phyloP scores from a whole-genome alignment of 2,888 invertebrate genomes.

The Drosophila quinaria region DNA sequence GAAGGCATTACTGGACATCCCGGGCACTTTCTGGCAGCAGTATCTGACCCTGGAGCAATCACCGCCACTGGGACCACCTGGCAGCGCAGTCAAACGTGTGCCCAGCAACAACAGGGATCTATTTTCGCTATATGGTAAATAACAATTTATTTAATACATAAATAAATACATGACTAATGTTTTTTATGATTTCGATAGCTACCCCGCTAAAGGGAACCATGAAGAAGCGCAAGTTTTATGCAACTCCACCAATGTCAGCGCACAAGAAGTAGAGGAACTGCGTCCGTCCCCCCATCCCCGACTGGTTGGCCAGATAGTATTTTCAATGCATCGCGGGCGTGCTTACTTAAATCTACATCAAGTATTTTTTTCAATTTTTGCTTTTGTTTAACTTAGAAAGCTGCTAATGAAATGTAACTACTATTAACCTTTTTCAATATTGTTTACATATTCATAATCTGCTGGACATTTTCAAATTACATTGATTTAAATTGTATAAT shows the following conservation, averaged over 20 bases:
- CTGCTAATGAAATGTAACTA: conserved; percentile 24
- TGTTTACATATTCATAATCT: conserved; percentile 14
- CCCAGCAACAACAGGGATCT: conserved; percentile 74
- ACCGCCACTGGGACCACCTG: conserved; percentile 31
- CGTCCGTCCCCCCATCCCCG: conserved; percentile 14
- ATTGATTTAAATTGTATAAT: conserved; percentile 30
- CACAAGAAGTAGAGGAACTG: conserved; percentile 68
- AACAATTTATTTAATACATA: neutral
- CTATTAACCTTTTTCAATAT: conserved; percentile 18
- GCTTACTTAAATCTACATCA: conserved; percentile 65
- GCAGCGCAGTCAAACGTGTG: conserved; percentile 60
- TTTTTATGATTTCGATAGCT: conserved; percentile 55
- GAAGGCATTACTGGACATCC: conserved; percentile 90
- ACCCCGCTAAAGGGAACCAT: conserved; percentile 84
- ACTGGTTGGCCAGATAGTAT: conserved; percentile 17
- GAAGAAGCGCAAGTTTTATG: conserved; percentile 84
- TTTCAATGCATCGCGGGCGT: conserved; percentile 48
- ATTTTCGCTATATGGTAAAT: conserved; percentile 82
- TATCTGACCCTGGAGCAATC: conserved; percentile 70
- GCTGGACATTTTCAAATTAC: neutral
- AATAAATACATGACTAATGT: neutral
- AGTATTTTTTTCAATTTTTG: conserved; percentile 65
- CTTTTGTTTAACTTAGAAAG: conserved; percentile 41
- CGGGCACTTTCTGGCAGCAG: conserved; percentile 90
- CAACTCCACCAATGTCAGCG: conserved; percentile 80